Conservation (phyloP, 2,113 vertebrate genomes). For the Ranitomeya imitator region DNA sequence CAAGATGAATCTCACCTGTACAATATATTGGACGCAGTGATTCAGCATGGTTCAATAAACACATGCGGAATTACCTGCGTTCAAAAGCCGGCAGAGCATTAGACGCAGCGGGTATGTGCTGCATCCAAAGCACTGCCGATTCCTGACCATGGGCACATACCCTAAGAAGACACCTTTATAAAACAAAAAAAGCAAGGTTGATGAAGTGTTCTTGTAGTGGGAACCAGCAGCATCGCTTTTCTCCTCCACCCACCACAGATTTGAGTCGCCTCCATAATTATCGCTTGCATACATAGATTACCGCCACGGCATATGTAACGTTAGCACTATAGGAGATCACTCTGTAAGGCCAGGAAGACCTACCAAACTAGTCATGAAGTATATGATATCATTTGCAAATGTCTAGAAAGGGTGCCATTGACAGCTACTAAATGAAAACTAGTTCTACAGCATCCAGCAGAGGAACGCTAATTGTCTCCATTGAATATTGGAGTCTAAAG, state of each 20-base stretch:
- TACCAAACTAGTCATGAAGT: background rate
- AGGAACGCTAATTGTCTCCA: constrained; percentile 25
- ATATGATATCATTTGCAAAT: background rate
- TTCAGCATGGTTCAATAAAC: no score
- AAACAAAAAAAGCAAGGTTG: no score
- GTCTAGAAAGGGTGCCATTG: background rate
- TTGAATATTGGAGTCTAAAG: constrained; percentile 31
- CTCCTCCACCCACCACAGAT: background rate
- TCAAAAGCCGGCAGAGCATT: no score
- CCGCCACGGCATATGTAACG: background rate
- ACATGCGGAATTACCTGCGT: no score
- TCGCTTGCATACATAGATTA: background rate
- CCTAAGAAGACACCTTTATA: no score
- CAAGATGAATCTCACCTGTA: no score
- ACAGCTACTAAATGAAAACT: constrained; percentile 35
- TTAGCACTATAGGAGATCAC: background rate
- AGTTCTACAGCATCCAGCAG: background rate
- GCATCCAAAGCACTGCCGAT: no score
- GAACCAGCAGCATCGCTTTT: background rate
- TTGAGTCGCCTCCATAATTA: background rate
- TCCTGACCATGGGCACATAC: no score
- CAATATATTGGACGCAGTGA: no score
- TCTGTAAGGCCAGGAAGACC: background rate
- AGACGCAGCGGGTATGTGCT: no score
- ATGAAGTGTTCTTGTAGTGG: no score